Evolutionary conservation across 1,140 invertebrate species (phyloP), one percentile per base, ranked within the genome.

Genomic region (Oreohelix idahoensis): DNA sequence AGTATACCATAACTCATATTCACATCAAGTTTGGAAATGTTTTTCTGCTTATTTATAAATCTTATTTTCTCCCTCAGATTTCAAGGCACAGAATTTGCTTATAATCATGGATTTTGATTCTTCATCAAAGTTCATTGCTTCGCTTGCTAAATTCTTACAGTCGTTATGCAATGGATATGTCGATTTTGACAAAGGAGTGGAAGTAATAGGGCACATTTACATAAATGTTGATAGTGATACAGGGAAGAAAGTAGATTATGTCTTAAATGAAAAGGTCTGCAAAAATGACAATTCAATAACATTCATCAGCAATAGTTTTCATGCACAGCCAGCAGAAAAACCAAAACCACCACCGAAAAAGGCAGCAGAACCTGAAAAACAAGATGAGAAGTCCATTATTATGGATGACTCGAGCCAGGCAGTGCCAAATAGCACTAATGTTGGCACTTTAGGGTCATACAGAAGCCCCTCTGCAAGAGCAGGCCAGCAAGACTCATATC

Each of bases 261-360:
- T 86, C 49, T 69, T 85, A 45, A 85, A 85, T 85, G 84, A 85
- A 69, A 85, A 85, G 74, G 84, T 85, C 11, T 85, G 84, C 51
- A 85, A 85, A 81, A 85, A 78, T 83, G 84, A 83, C 71, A 83
- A 85, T 51, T 83, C 84, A 17, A 75, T 83, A 36, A 85, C 84
- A 26, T 85, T 85, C 71, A 83, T 85, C 45, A 85, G 84, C 78
- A 85, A 85, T 39, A 85, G 84, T 66, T 85, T 85, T 75, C 84
- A 85, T 83, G 84, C 84, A 35, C 84, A 81, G 42, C 84, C 81
- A 70, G 70, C 71, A 42, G 53, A 74, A 39, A 85, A 85, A 76
- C 42, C 63, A 11, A 84, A 84, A 35, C 71, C 77, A 51, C 36
- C 45, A 26, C 51, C 74, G 20, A 81, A 81, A 38, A 81, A 84